phyloP scores from a whole-genome alignment of 2,888 invertebrate species.

The Ceraclea dissimilis region DNA sequence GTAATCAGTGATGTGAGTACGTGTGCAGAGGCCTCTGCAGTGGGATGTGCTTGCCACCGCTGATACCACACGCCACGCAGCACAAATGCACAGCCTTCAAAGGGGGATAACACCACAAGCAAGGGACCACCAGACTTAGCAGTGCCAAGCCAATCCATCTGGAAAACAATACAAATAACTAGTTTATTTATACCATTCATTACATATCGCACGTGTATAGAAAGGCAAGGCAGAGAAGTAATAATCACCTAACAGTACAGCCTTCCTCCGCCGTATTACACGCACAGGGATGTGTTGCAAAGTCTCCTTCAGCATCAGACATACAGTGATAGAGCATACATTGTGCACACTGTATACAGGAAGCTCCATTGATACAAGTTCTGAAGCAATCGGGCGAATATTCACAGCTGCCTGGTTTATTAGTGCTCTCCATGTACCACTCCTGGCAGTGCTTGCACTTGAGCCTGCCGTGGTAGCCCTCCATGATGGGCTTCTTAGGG shows the following conservation, averaged over 20 bases:
- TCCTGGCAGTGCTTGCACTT: slow-evolving; percentile 70
- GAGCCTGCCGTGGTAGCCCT: slow-evolving; percentile 34
- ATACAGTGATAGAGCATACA: slow-evolving; percentile 92
- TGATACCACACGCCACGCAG: slow-evolving; percentile 70
- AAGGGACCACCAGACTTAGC: slow-evolving; percentile 82
- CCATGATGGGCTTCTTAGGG: slow-evolving; percentile 30
- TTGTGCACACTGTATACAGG: slow-evolving; percentile 81
- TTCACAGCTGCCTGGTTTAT: slow-evolving; percentile 78
- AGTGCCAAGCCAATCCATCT: slow-evolving; percentile 80
- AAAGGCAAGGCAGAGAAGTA: background rate
- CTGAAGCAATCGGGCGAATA: slow-evolving; percentile 80
- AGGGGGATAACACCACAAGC: slow-evolving; percentile 90
- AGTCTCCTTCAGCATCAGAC: slow-evolving; percentile 85
- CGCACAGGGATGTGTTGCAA: slow-evolving; percentile 76
- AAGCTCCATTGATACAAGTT: slow-evolving; percentile 70
- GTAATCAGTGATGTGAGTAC: slow-evolving; percentile 18
- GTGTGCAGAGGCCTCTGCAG: slow-evolving; percentile 19
- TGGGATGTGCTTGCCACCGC: slow-evolving; percentile 73
- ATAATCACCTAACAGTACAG: slow-evolving; percentile 49
- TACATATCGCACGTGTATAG: background rate
- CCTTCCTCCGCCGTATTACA: slow-evolving; percentile 62
- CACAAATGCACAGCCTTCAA: slow-evolving; percentile 77
- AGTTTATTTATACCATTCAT: background rate
- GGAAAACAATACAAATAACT: slow-evolving; percentile 25
- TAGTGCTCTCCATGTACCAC: slow-evolving; percentile 74